Percentiles rank a stretch among this genome's conserved stretches.
These are phyloP conservation scores for Pseudopleuronectes americanus DNA, from an alignment of 2,797 vertebrate species.

Conservation along the genomic window DNA sequence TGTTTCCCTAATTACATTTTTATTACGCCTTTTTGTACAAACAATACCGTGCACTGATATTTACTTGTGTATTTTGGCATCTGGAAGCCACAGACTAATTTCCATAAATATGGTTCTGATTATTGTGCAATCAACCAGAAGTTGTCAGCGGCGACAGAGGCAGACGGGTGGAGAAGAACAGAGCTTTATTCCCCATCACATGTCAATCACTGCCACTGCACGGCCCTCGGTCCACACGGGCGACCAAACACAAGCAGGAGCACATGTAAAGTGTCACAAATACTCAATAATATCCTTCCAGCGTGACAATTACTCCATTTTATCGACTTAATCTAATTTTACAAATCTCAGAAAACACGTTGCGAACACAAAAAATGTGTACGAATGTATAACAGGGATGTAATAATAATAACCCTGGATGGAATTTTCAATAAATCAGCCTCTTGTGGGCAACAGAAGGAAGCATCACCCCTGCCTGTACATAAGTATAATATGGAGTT, in stretches of 20 bases:
- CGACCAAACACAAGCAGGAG: constrained; percentile 47
- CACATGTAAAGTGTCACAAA: constrained; percentile 59
- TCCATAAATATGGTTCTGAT: constrained; percentile 42
- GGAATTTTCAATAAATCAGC: constrained; percentile 38
- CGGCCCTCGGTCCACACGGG: constrained; percentile 47
- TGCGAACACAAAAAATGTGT: constrained; percentile 30
- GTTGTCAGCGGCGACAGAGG: constrained; percentile 48
- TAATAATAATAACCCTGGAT: constrained; percentile 18
- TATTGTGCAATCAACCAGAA: constrained; percentile 43
- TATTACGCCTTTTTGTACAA: background rate
- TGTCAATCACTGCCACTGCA: constrained; percentile 55
- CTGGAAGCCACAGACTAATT: constrained; percentile 21
- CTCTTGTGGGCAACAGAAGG: constrained; percentile 8
- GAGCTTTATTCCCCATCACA: constrained; percentile 48
- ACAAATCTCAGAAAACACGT: constrained; percentile 24
- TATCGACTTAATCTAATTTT: constrained; percentile 33
- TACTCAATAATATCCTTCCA: constrained; percentile 53
- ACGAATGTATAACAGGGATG: constrained; percentile 26
- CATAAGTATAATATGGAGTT: constrained; percentile 58
- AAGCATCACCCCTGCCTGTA: constrained; percentile 16
- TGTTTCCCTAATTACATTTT: constrained; percentile 4
- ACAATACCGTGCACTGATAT: background rate
- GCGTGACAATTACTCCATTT: constrained; percentile 33
- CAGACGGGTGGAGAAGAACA: constrained; percentile 29
- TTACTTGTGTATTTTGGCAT: background rate